Conservation (phyloP, 2,797 vertebrate genomes). For the Schizothorax lantsangensis region DNA sequence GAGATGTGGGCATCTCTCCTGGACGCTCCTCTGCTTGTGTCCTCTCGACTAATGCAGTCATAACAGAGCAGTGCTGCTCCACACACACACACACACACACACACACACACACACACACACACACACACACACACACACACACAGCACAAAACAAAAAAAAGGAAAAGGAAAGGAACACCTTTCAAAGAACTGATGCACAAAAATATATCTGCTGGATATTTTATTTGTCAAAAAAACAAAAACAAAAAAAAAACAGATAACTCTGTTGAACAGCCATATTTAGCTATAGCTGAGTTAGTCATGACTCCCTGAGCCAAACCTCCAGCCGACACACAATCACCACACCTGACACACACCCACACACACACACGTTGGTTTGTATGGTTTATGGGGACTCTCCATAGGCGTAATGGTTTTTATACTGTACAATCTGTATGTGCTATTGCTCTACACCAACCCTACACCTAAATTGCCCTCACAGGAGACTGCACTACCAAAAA, state of each 20-base stretch:
- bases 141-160: conserved; percentile 58
- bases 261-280: conserved; percentile 77
- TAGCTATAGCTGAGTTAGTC: conserved; percentile 78
- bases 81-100: conserved; percentile 63
- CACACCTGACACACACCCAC: conserved; percentile 36
- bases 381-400: no score
- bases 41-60: conserved; percentile 85
- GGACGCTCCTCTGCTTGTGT: conserved; percentile 81
- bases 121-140: conserved; percentile 56
- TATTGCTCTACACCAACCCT: no score
- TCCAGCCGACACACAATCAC: neutral
- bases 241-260: conserved; percentile 35
- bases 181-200: conserved; percentile 50
- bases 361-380: conserved; percentile 2
- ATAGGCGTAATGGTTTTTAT: no score
- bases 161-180: conserved; percentile 68
- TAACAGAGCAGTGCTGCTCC: conserved; percentile 86
- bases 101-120: conserved; percentile 62
- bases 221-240: conserved; percentile 44
- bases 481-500: conserved; percentile 56
- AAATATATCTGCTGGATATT: conserved; percentile 39
- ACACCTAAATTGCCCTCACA: no score
- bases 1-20: conserved; percentile 91
- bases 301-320: conserved; percentile 43
- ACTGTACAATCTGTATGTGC: no score